A percentile compares a stretch with the other conserved stretches of the same genome.
These are phyloP conservation scores for Hyppa rectilinea DNA, from an alignment of 2,888 invertebrate genomes.

Conservation along the genomic window DNA sequence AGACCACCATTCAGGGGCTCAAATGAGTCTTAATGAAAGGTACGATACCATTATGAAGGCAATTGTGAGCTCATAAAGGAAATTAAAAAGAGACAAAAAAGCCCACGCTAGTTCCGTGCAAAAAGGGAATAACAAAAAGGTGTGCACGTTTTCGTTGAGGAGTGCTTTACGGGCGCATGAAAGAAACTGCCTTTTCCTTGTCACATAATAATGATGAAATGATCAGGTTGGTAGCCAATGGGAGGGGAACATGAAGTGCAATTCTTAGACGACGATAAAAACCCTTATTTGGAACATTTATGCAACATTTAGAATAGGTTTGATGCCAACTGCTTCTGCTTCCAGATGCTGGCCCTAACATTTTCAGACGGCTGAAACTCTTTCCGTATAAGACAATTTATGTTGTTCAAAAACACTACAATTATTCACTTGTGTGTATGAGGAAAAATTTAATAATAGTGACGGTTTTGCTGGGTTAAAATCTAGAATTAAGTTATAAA, in stretches of 20 bases:
- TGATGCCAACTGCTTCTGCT: background rate
- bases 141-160: constrained; percentile 63
- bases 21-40: constrained; percentile 88
- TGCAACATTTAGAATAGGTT: background rate
- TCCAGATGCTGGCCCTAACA: background rate
- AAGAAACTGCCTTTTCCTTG: constrained; percentile 66
- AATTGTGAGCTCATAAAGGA: constrained; percentile 88
- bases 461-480: too few relatives aligned
- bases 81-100: constrained; percentile 87
- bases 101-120: constrained; percentile 68
- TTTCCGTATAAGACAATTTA: too few relatives aligned
- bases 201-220: constrained; percentile 56
- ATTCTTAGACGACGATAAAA: background rate
- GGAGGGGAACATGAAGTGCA: constrained; percentile 18
- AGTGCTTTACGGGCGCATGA: constrained; percentile 67
- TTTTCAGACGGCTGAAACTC: background rate
- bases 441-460: too few relatives aligned
- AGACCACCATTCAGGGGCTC: constrained; percentile 84
- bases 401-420: too few relatives aligned
- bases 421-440: too few relatives aligned
- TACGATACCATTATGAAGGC: constrained; percentile 88
- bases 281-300: background rate
- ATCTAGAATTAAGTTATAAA: too few relatives aligned
- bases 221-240: constrained; percentile 46
- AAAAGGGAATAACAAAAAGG: constrained; percentile 73